Evolutionary conservation across 2,113 vertebrate species (phyloP).

Genomic region (Sylvietta virens): DNA sequence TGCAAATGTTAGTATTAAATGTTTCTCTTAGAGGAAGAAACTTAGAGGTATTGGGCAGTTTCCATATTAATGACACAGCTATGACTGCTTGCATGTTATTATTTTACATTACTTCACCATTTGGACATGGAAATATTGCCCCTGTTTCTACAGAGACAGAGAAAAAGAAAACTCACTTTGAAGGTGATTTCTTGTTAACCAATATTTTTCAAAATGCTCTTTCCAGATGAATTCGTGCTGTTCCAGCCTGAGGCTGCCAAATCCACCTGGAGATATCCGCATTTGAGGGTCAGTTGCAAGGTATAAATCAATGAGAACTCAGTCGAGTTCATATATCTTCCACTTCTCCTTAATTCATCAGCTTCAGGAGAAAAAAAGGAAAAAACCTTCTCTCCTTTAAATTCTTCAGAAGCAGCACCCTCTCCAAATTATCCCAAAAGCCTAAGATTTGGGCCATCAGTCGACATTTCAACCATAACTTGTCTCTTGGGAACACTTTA

Average conservation of each 20-base stretch:
- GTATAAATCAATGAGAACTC: constrained; percentile 64
- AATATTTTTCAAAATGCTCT: background rate
- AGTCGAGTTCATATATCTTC: constrained; percentile 63
- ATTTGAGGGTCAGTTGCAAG: constrained; percentile 50
- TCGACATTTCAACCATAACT: constrained; percentile 11
- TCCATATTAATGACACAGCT: background rate
- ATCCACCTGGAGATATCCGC: constrained; percentile 23
- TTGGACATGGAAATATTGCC: background rate
- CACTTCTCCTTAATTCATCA: constrained; percentile 55
- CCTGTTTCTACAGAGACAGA: background rate
- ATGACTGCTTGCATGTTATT: background rate
- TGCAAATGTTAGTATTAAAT: background rate
- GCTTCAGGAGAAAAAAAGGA: background rate
- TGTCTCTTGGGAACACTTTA: background rate
- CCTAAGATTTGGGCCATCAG: constrained; percentile 25
- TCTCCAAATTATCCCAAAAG: constrained; percentile 12
- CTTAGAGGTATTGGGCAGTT: background rate
- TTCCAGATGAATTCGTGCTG: background rate
- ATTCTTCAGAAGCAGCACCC: background rate
- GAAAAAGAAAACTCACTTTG: background rate
- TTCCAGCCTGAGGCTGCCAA: background rate
- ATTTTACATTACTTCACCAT: background rate
- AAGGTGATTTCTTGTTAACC: background rate
- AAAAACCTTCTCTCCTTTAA: background rate
- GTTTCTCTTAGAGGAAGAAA: background rate